Evolutionary conservation across 2,888 invertebrate genomes (phyloP), one percentile per base, ranked within the genome.

Genomic region (Eulithis prunata): DNA sequence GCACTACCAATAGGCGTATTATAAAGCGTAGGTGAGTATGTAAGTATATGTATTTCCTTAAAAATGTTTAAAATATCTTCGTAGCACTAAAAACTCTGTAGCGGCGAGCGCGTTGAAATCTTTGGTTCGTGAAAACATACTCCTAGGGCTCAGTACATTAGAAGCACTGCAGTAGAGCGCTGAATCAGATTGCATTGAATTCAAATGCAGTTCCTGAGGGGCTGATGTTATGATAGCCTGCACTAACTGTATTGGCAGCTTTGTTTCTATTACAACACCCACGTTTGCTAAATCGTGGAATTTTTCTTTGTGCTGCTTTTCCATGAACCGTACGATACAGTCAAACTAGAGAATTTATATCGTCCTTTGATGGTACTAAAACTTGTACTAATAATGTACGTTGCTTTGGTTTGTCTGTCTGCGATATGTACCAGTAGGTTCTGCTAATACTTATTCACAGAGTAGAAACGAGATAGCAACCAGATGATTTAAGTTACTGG

Each of bases 101-200:
- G 52, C 11, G 66, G 68, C 65, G 41, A 68, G 72, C 75, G 71
- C 81, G 79, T 82, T 80, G 75, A 79, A 69, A 70, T 82, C 79
- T 81, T 81, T 36, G 13, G 53, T 53, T 36, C 4, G 11, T 12
- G 32, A 12, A 32, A 53, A 54, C 38, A 43, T 28, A 32, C 28
- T 54, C 41, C 13, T 11, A 13, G 3, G 1, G n/a, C 5, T 13
- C n/a, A 7, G 47, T 43, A 53, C 53, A 36, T 13, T 56, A 56
- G 54, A 56, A 53, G 58, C 8, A 21, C 49, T 11, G 21, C 49
- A 21, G 64, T 47, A 61, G 60, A 46, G 54, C 56, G 38, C 56
- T 53, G 60, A 47, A 74, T 74, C 74, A 71, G 73, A 71, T 71
- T 70, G 70, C 71, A 75, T 75, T 75, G 70, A 75, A 75, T 75